Base-by-base conservation (phyloP, 2,113 vertebrate species). In the Geococcyx californianus region DNA sequence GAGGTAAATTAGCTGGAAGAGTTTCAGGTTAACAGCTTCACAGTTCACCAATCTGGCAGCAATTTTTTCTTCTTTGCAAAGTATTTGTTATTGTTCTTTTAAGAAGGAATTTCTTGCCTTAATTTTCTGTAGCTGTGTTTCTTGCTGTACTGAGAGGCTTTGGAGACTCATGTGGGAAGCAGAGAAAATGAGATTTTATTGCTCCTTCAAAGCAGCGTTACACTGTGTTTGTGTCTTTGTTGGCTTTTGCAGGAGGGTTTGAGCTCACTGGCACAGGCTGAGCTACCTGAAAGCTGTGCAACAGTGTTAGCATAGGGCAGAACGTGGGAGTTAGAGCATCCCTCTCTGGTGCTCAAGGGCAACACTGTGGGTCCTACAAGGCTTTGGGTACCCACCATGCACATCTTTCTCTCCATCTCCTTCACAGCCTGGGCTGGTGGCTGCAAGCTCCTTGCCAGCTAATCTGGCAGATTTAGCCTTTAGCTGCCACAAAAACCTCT, bases 211-310 rank as follows among this genome's bases (percentile, higher is more conserved):
- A 58, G 24, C 33, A 18, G 24, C 1, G 0, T 44, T 45, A 11
- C 8, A 5, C 26, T 12, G 1, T 15, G 3, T 34, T 55, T 47
- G 31, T 52, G 5, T 31, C 26, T 60, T 51, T 0, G 0, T 58
- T 60, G 62, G 40, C 21, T 34, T 87, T 73, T 76, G 58, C 36
- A 26, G n/a, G 38, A 44, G 33, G 38, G 10, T 8, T 75, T 25
- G 9, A 45, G 66, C 66, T 90, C 54, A 3, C 25, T 34, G 67
- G 36, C 75, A 31, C 36, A 13, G 70, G 19, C 36, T 83, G 72
- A 60, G 62, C 67, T 31, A 4, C 63, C 15, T 2, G 16, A 16
- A 16, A 77, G 49, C 49, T 1, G 0, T 0, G 7, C 19, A 19
- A 45, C n/a, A 9, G 18, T 5, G 7, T 16, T 40, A 29, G 54